Conservation (phyloP, 2,888 invertebrate species). For the Diplazon laetatorius region DNA sequence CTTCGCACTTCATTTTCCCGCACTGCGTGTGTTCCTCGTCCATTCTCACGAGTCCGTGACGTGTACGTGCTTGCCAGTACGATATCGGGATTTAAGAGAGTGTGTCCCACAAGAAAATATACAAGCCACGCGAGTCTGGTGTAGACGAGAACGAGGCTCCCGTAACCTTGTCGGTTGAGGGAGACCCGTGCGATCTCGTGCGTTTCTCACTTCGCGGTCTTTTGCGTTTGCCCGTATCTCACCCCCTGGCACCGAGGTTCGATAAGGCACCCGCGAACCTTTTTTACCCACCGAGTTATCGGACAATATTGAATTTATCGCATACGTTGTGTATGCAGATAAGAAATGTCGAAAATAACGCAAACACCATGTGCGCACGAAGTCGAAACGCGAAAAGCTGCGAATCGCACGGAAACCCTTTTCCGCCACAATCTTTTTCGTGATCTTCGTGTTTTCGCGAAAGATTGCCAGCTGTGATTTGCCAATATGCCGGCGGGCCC, state of each 20-base stretch:
- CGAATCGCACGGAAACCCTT: background rate
- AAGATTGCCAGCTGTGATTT: slow-evolving; percentile 41
- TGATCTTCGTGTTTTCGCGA: slow-evolving; percentile 1
- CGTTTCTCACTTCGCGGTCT: slow-evolving; percentile 38
- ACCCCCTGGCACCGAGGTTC: slow-evolving; percentile 42
- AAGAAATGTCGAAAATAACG: slow-evolving; percentile 30
- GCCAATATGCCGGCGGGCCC: slow-evolving; percentile 42
- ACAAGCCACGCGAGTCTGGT: slow-evolving; percentile 30
- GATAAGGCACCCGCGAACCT: slow-evolving; percentile 65
- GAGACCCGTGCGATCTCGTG: slow-evolving; percentile 18
- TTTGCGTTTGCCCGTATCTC: slow-evolving; percentile 20
- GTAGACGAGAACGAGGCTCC: slow-evolving; percentile 13
- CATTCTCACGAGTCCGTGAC: slow-evolving; percentile 15
- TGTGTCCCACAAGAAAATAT: slow-evolving; percentile 39
- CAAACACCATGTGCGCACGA: slow-evolving; percentile 31
- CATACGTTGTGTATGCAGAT: slow-evolving; percentile 56
- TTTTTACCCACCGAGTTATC: slow-evolving; percentile 68
- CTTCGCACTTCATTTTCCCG: slow-evolving; percentile 1
- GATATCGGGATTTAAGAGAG: slow-evolving; percentile 60
- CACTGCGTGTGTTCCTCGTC: background rate
- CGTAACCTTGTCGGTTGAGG: slow-evolving; percentile 28
- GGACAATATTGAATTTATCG: slow-evolving; percentile 69
- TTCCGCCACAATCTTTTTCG: background rate
- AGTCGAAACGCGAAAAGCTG: slow-evolving; percentile 14
- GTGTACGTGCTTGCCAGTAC: slow-evolving; percentile 55